Evolutionary conservation across 2,797 vertebrate genomes (phyloP).

Genomic region (Scolopax rusticola): DNA sequence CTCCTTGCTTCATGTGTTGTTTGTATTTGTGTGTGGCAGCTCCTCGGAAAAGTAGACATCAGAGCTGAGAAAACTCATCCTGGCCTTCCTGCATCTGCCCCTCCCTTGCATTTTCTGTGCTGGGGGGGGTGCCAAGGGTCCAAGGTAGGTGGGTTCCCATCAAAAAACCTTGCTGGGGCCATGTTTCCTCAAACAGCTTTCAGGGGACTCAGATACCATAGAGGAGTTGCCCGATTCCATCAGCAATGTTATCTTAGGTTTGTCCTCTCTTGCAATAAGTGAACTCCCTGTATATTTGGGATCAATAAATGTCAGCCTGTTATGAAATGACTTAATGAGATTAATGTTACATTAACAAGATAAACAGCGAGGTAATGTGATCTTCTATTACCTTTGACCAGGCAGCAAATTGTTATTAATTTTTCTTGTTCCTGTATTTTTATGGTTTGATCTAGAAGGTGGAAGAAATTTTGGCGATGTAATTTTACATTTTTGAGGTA

Average conservation of each 20-base stretch:
- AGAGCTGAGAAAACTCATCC: neutral
- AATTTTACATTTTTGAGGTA: neutral
- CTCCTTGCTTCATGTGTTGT: neutral
- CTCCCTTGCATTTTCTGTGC: neutral
- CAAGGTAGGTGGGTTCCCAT: rapidly evolving
- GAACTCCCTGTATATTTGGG: neutral
- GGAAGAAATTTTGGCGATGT: neutral
- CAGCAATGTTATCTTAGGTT: neutral
- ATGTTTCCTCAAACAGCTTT: neutral
- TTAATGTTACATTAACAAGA: neutral
- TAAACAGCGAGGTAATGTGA: rapidly evolving
- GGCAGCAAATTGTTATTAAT: neutral
- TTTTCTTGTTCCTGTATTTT: neutral
- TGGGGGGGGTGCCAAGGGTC: neutral
- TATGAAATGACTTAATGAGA: neutral
- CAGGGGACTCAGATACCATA: neutral
- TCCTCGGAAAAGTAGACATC: neutral
- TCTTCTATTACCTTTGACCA: neutral
- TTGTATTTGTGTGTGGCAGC: neutral
- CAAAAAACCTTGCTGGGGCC: neutral
- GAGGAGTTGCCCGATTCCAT: neutral
- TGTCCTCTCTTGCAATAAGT: neutral
- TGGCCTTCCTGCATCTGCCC: neutral
- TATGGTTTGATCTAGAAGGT: neutral
- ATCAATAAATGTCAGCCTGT: neutral